Evolutionary conservation across 2,888 invertebrate species (phyloP).

Genomic region (Eurois occulta): DNA sequence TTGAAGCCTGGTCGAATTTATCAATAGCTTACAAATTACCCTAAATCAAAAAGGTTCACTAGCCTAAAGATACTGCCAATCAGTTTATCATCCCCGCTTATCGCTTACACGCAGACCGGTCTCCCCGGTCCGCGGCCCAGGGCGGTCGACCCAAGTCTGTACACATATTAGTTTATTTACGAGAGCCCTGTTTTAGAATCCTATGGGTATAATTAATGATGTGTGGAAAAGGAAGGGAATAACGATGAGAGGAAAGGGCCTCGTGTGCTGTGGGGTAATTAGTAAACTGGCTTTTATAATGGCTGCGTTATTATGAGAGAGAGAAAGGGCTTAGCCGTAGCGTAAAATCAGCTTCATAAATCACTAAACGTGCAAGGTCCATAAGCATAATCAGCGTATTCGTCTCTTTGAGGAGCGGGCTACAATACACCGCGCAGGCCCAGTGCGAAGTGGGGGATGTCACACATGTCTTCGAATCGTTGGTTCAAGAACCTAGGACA

Average conservation of each 20-base stretch:
- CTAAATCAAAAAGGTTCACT: background rate
- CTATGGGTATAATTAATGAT: conserved; percentile 72
- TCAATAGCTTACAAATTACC: background rate
- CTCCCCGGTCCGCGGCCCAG: conserved; percentile 32
- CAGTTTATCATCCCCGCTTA: conserved; percentile 16
- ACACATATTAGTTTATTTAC: conserved; percentile 73
- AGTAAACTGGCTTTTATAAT: conserved; percentile 51
- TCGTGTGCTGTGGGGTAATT: conserved; percentile 45
- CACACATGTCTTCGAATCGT: background rate
- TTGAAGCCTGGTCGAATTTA: background rate
- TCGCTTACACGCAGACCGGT: conserved; percentile 44
- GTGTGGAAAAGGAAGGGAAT: conserved; percentile 60
- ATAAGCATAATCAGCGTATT: background rate
- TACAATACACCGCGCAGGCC: background rate
- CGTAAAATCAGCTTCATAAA: conserved; percentile 10
- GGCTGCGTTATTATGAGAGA: conserved; percentile 11
- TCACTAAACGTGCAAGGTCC: conserved; percentile 4
- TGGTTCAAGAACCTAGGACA: background rate
- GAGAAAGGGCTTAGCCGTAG: background rate
- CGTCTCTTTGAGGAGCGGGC: background rate
- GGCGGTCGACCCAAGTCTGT: conserved; percentile 53
- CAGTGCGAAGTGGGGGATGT: background rate
- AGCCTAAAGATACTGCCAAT: background rate
- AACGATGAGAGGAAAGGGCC: conserved; percentile 46
- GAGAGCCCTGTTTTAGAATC: conserved; percentile 64